Base-by-base conservation (phyloP, 2,888 invertebrate species). In the Abrostola tripartita region DNA sequence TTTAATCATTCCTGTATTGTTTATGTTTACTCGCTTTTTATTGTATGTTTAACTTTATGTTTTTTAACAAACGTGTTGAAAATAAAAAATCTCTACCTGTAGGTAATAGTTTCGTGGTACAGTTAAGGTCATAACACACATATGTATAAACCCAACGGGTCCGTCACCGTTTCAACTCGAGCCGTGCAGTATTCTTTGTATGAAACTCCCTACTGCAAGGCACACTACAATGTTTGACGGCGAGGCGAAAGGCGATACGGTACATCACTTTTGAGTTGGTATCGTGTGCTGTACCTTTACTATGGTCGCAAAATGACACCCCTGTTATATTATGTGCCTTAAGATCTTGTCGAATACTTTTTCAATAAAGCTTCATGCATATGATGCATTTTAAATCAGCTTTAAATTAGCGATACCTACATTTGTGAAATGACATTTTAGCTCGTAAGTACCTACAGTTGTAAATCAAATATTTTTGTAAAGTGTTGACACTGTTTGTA, bases 311-410 rank as follows among this genome's bases (percentile, higher is more conserved):
- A 8, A 12, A 36, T 50, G 7, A 10, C 10, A 40, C 10, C 6
- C 35, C 40, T 40, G 40, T 49, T 44, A 37, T 0, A 54, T 24
- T 56, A 68, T 62, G 76, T 77, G 74, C 64, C 73, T 61, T 73
- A 36, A 50, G 40, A 76, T 53, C 40, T 55, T 61, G 51, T 59
- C 37, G 60, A 60, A 47, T 58, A 38, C 65, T 79, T 71, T 65
- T 76, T 65, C 68, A 55, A 36, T 56, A 24, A 49, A 61, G 37
- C 52, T 47, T 51, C 58, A 53, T 62, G 78, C 68, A 79, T 78
- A 63, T 57, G 55, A 78, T 78, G 78, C 77, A 65, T 56, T 37
- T 56, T 53, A 66, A 64, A 54, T 67, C 61, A 76, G 79, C 79
- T 81, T 79, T 79, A 81, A 79, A 59, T 65, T 70, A 64, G 41